Conservation (phyloP, 2,113 vertebrate genomes). For the Xiphias gladius region DNA sequence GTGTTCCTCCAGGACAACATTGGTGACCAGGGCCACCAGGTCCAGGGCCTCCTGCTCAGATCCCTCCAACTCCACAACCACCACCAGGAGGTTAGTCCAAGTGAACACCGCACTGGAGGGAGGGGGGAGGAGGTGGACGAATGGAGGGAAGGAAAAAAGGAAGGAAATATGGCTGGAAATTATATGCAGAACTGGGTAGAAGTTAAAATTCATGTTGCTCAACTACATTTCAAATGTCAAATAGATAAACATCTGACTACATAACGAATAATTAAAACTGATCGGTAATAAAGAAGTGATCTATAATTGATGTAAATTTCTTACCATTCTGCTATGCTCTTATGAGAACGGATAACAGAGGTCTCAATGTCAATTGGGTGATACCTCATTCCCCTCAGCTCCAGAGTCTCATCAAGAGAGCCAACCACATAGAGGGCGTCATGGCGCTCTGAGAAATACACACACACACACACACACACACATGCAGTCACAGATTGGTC, state of each 20-base stretch:
- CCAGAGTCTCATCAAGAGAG: constrained; percentile 95
- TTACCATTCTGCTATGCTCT: constrained; percentile 98
- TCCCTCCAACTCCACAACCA: constrained; percentile 96
- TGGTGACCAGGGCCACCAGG: constrained; percentile 94
- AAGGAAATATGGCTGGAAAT: neutral
- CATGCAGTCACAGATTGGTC: neutral
- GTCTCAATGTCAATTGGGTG: constrained; percentile 98
- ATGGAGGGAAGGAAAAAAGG: neutral
- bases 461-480: constrained; percentile 6
- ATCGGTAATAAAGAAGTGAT: neutral
- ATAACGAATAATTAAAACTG: neutral
- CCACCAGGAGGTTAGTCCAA: constrained; percentile 97
- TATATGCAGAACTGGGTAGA: neutral
- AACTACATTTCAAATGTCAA: neutral
- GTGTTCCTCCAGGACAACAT: constrained; percentile 95
- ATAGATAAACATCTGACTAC: neutral
- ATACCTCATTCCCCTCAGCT: constrained; percentile 96
- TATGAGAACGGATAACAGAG: constrained; percentile 94
- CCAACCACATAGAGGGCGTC: constrained; percentile 96
- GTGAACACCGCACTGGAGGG: constrained; percentile 94
- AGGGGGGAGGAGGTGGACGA: neutral
- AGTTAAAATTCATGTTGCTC: neutral
- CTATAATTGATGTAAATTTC: constrained; percentile 44
- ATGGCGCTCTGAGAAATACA: constrained; percentile 88
- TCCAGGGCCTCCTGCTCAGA: constrained; percentile 95